Evolutionary conservation across 2,888 invertebrate genomes (phyloP), one percentile per base, ranked within the genome.

Genomic region (Nudaria mundana): DNA sequence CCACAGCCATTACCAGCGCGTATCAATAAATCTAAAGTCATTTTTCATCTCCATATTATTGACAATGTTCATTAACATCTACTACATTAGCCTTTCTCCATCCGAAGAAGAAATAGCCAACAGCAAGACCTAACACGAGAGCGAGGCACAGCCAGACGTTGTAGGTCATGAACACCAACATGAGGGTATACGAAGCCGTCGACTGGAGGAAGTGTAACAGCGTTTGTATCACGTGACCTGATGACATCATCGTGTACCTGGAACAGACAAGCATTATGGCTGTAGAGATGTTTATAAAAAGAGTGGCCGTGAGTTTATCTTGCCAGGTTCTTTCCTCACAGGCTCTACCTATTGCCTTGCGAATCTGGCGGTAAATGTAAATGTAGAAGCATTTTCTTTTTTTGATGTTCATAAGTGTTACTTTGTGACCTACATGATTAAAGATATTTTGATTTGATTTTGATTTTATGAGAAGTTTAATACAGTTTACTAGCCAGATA

Each of bases 111-210:
- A 98, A 98, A 85, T 98, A 98, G 4, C 98, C 98, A 12, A 94
- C 90, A 0, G 94, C 97, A n/a, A 97, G 94, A 1, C 98, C 98
- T 1, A 95, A 72, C 1, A 97, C 93, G 5, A 98, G 94, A 1
- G 97, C 96, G 28, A 97, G 60, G 75, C 97, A 97, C 37, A 98
- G 91, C 95, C 96, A 98, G 24, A 95, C 93, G 78, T 98, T 98
- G 91, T 97, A 98, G 0, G 98, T 98, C 98, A 98, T 98, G 87
- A 98, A 98, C 62, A 98, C 95, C 83, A 98, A 83, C 98, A 98
- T 98, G 20, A 98, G 92, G 64, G 97, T 91, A 86, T 98, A 98
- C 40, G 97, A 97, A 38, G 97, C 85, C 7, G 95, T 92, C 56
- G 98, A 94, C 81, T 98, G 98, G 3, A 98, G 66, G 57, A 97